Conservation (phyloP, 2,113 vertebrate species). For the Gila orcuttii region DNA sequence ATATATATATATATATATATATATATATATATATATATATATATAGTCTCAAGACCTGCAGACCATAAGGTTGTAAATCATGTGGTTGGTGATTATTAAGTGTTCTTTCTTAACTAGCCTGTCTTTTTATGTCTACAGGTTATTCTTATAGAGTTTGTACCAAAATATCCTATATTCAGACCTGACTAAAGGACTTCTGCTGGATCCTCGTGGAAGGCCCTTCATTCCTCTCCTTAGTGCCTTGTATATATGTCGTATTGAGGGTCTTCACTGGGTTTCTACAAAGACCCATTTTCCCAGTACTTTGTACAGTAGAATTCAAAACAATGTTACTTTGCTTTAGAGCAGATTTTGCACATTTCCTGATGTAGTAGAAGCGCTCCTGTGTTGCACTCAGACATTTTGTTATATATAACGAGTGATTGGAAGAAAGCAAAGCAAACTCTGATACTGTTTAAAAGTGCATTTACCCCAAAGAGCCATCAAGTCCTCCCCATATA, state of each 20-base stretch:
- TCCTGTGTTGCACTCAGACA: slow-evolving; percentile 83
- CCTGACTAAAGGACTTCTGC: slow-evolving; percentile 88
- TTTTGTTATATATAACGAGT: slow-evolving; percentile 66
- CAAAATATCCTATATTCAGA: slow-evolving; percentile 99
- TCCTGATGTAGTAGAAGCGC: slow-evolving; percentile 79
- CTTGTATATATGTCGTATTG: slow-evolving; percentile 95
- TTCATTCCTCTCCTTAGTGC: slow-evolving; percentile 97
- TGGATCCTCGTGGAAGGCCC: slow-evolving; percentile 76
- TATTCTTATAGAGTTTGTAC: slow-evolving; percentile 99
- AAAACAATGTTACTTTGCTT: slow-evolving; percentile 83
- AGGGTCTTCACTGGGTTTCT: slow-evolving; percentile 84
- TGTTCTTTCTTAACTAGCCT: neutral
- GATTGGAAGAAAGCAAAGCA: slow-evolving; percentile 50
- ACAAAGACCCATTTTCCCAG: slow-evolving; percentile 60
- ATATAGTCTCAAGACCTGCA: neutral
- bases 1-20: too few species aligned
- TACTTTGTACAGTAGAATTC: slow-evolving; percentile 75
- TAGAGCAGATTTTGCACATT: slow-evolving; percentile 96
- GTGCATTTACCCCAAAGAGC: slow-evolving; percentile 79
- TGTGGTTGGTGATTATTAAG: neutral
- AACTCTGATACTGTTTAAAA: slow-evolving; percentile 65
- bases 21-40: too few species aligned
- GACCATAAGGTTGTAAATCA: neutral
- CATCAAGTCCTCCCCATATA: slow-evolving; percentile 56
- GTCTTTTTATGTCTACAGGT: slow-evolving; percentile 81